Conservation (phyloP, 2,888 invertebrate genomes). For the Bombylius discolor region DNA sequence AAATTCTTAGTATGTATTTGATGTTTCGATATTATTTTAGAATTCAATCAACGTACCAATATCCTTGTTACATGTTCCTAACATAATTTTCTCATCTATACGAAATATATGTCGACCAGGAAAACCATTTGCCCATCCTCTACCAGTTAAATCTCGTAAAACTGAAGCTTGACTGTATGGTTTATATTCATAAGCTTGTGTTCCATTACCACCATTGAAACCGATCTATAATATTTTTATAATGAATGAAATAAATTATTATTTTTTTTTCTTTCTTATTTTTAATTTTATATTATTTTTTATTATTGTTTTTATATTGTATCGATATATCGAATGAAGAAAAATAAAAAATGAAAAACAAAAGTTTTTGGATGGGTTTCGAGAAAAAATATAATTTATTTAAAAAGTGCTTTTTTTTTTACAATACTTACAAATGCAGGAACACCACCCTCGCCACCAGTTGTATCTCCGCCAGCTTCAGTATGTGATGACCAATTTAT, state of each 20-base stretch:
- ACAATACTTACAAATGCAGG: conserved; percentile 65
- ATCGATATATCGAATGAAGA: too few species aligned
- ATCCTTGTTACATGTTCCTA: conserved; percentile 87
- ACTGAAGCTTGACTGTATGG: conserved; percentile 83
- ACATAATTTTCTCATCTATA: conserved; percentile 85
- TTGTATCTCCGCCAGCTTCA: conserved; percentile 81
- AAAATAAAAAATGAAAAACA: not conserved
- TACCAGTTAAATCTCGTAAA: conserved; percentile 65
- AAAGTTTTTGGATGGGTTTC: not conserved
- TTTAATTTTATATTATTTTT: not conserved
- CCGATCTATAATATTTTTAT: conserved; percentile 54
- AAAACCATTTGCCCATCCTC: conserved; percentile 78
- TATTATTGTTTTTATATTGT: not conserved
- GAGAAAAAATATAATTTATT: too few species aligned
- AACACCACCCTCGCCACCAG: conserved; percentile 71
- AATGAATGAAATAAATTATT: not conserved
- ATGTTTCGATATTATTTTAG: not conserved
- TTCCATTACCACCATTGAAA: conserved; percentile 94
- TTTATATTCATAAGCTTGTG: conserved; percentile 72
- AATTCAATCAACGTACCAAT: conserved; percentile 44
- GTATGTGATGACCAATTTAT: conserved; percentile 86
- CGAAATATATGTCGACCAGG: conserved; percentile 89
- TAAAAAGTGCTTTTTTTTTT: not conserved
- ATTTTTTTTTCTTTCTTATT: too few species aligned
- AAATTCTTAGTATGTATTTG: not conserved